Conservation (phyloP, 2,888 invertebrate genomes). For the Leptinotarsa tumamoca region DNA sequence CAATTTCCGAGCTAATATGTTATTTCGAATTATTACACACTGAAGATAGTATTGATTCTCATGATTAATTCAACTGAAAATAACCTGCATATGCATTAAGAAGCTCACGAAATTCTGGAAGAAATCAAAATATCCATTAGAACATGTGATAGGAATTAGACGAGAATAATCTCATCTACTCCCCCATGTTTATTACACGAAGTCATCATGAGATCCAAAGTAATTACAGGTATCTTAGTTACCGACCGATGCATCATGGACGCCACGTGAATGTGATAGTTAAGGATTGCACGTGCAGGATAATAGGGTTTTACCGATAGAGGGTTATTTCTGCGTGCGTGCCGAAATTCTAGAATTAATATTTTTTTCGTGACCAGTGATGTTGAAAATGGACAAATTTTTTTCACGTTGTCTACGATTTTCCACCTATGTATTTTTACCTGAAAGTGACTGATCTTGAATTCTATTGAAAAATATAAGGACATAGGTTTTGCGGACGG, state of each 20-base stretch:
- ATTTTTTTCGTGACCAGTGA: neutral
- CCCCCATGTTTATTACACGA: conserved; percentile 10
- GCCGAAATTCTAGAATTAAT: neutral
- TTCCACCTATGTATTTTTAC: neutral
- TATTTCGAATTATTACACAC: no score
- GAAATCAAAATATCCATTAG: neutral
- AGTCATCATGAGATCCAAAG: conserved; percentile 5
- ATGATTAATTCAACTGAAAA: no score
- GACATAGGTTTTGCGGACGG: no score
- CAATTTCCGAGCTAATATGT: no score
- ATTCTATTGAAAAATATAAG: no score
- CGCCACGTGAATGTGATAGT: conserved; percentile 36
- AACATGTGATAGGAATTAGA: neutral
- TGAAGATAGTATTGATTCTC: no score
- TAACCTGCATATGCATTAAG: no score
- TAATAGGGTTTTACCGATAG: conserved; percentile 31
- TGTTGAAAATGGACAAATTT: neutral
- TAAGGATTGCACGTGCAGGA: conserved; percentile 35
- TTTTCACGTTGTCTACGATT: neutral
- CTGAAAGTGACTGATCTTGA: no score
- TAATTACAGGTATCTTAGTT: conserved; percentile 28
- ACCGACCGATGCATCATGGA: conserved; percentile 7
- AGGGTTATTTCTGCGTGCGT: conserved; percentile 9
- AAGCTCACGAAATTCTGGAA: neutral
- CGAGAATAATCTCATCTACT: neutral